Evolutionary conservation across 2,113 vertebrate species (phyloP).

Genomic region (Myotis lucifugus): DNA sequence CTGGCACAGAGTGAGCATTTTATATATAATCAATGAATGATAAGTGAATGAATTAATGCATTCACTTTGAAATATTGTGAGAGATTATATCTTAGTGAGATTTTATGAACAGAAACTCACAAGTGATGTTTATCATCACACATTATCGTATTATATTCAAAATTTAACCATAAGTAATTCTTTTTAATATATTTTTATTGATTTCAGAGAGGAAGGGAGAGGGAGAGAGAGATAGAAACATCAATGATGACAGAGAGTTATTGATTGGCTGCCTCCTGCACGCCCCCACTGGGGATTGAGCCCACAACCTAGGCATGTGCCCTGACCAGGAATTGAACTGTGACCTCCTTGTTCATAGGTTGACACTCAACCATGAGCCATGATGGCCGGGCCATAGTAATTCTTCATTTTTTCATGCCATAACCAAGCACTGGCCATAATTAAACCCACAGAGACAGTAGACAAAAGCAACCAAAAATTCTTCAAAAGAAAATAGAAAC

Average conservation of each 20-base stretch:
- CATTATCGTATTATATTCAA: background rate
- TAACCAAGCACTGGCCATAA: background rate
- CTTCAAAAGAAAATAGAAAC: slow-evolving; percentile 11
- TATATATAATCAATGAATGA: background rate
- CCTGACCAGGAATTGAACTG: no score
- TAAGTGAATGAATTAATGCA: background rate
- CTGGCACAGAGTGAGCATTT: background rate
- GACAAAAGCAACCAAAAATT: background rate
- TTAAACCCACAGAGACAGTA: background rate
- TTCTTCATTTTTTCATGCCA: slow-evolving; percentile 19
- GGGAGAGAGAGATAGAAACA: no score
- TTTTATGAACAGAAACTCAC: background rate
- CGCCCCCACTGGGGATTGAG: no score
- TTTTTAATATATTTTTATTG: no score
- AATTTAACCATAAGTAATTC: slow-evolving; percentile 53
- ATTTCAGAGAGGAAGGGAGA: no score
- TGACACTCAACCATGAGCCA: no score
- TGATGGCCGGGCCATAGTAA: no score
- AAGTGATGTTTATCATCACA: background rate
- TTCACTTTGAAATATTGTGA: background rate
- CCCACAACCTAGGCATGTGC: no score
- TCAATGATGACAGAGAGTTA: no score
- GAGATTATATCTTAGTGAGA: background rate
- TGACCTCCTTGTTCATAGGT: no score
- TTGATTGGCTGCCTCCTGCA: no score